phyloP scores from a whole-genome alignment of 1,140 invertebrate genomes.

The Drosophila persimilis region DNA sequence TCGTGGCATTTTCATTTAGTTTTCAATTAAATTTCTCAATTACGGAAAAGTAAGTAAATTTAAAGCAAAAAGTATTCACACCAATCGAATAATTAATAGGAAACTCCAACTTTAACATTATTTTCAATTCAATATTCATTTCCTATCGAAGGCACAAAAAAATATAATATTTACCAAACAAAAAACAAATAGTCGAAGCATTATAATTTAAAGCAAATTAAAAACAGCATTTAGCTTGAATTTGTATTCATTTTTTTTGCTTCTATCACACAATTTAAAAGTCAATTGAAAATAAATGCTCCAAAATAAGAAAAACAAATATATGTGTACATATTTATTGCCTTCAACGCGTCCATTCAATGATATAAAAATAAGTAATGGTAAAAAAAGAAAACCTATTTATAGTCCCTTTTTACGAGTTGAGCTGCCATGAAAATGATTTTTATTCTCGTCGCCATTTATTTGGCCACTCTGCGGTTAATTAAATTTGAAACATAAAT shows the following conservation, averaged over 20 bases:
- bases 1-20: too few relatives aligned
- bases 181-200: too few relatives aligned
- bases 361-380: slow-evolving; percentile 6
- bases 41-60: too few relatives aligned
- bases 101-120: too few relatives aligned
- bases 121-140: too few relatives aligned
- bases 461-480: slow-evolving; percentile 43
- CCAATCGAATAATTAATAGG: too few relatives aligned
- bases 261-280: not conserved
- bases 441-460: slow-evolving; percentile 18
- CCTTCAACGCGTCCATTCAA: slow-evolving; percentile 9
- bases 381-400: slow-evolving; percentile 16
- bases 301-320: not conserved
- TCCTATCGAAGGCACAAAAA: too few relatives aligned
- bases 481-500: slow-evolving; percentile 53
- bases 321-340: not conserved
- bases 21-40: too few relatives aligned
- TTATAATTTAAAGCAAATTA: too few relatives aligned
- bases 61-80: too few relatives aligned
- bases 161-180: too few relatives aligned
- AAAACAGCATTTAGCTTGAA: not conserved
- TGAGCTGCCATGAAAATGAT: slow-evolving; percentile 1
- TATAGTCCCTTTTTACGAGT: slow-evolving; percentile 3
- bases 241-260: not conserved
- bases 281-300: slow-evolving; percentile 8